phyloP scores from a whole-genome alignment of 2,888 invertebrate species.

The Automeris io region DNA sequence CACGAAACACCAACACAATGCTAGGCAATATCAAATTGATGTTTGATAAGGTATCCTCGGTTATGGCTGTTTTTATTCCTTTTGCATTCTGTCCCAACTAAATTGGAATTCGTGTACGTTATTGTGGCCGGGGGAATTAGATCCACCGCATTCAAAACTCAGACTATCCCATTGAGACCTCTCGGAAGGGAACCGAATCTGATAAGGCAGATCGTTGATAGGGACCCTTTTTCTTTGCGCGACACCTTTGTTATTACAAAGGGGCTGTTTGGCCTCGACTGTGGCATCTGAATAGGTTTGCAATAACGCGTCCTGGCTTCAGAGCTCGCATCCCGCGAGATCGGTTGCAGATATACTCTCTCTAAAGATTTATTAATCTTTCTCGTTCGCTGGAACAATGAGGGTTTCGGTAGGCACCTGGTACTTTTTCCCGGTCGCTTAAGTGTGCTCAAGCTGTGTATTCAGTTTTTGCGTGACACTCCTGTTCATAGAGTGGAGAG shows the following conservation, averaged over 20 bases:
- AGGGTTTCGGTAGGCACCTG: slow-evolving; percentile 71
- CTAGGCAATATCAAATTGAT: slow-evolving; percentile 34
- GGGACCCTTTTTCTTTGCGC: slow-evolving; percentile 73
- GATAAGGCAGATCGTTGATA: slow-evolving; percentile 75
- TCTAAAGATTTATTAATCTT: slow-evolving; percentile 76
- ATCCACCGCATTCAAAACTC: slow-evolving; percentile 69
- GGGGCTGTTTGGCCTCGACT: slow-evolving; percentile 69
- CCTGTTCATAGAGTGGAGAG: slow-evolving; percentile 39
- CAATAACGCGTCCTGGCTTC: slow-evolving; percentile 70
- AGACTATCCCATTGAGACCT: slow-evolving; percentile 72
- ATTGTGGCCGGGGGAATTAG: slow-evolving; percentile 71
- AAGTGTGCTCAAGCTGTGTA: slow-evolving; percentile 51
- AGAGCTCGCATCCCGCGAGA: slow-evolving; percentile 70
- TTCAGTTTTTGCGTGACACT: slow-evolving; percentile 57
- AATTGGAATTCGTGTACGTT: slow-evolving; percentile 63
- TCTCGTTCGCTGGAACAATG: slow-evolving; percentile 69
- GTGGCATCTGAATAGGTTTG: slow-evolving; percentile 75
- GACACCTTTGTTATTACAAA: slow-evolving; percentile 77
- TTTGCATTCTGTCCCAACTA: slow-evolving; percentile 46
- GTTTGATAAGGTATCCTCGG: slow-evolving; percentile 46
- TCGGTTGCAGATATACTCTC: slow-evolving; percentile 70
- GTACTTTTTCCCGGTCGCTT: slow-evolving; percentile 61
- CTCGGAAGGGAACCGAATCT: slow-evolving; percentile 74
- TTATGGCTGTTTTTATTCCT: slow-evolving; percentile 40
- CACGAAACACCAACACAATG: slow-evolving; percentile 29